Evolutionary conservation across 1,140 invertebrate species (phyloP), one percentile per base, ranked within the genome.

Genomic region (Drosophila subpulchrella): DNA sequence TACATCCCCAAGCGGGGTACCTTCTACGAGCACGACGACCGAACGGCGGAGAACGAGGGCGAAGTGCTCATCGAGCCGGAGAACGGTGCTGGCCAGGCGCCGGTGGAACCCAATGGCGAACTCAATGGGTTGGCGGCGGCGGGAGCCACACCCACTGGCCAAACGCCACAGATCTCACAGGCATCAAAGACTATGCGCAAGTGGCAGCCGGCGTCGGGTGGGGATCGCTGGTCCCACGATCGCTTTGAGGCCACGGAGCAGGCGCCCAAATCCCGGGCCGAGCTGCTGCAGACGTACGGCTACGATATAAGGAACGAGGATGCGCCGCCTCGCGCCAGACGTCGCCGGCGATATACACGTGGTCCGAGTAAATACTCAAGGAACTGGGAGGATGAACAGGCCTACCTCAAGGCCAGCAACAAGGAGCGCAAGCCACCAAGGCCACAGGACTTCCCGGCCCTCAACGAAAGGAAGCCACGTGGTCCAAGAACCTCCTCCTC

Each of bases 21-120:
- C 4, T 99, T 99, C 93, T 99, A 99, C 89, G 98, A 99, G 83
- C 98, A 99, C 91, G 98, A 99, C 93, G 97, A 98, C 90, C 93
- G 97, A 76, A 97, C 96, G n/a, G 94, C 95, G 17, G 96, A 96
- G 20, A 70, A 95, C 12, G 96, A 84, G 15, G 95, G 74, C 6
- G 75, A 72, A 1, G 63, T 51, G 0, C 73, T 66, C 6, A 56
- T 48, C 2, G 76, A 80, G 17, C 51, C 60, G 6, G 90, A 59
- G 30, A 81, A 30, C 54, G 57, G 73, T 12, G 59, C 67, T 13
- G 59, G 57, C 13, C 70, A 71, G 15, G 36, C 42, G 13, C 38
- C 17, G 44, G 36, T 55, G 4, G 76, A 78, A 47, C 63, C 75
- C 6, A 73, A 59, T 42, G 68, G 58, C 12, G 72, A 62, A 8